phyloP scores from a whole-genome alignment of 2,113 vertebrate genomes.

The Argyrosomus japonicus region DNA sequence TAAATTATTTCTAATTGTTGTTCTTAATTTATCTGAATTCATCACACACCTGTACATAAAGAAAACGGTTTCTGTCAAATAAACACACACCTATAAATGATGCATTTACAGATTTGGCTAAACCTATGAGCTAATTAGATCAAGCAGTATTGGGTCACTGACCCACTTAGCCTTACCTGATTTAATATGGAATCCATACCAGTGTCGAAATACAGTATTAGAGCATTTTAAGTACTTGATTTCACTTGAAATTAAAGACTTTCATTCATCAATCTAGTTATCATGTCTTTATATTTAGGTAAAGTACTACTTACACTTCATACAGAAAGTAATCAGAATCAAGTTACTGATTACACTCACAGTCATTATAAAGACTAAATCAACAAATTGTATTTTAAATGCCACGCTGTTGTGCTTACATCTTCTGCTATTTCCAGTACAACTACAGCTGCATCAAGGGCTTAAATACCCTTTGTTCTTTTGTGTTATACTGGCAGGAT shows the following conservation, averaged over 20 bases:
- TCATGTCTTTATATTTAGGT: not conserved
- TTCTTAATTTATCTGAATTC: not conserved
- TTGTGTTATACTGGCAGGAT: not conserved
- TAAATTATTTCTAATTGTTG: not conserved
- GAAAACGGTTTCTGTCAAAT: not conserved
- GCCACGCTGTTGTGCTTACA: not conserved
- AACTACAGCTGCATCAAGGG: not conserved
- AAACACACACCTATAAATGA: not conserved
- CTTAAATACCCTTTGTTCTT: not conserved
- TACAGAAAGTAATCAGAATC: not conserved
- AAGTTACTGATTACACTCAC: not conserved
- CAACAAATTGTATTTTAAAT: not conserved
- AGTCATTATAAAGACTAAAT: not conserved
- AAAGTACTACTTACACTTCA: not conserved
- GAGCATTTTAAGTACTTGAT: not conserved
- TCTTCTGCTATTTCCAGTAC: not conserved
- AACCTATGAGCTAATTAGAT: constrained; percentile 16
- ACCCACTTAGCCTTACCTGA: constrained; percentile 22
- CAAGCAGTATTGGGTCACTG: constrained; percentile 25
- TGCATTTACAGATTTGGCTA: not conserved
- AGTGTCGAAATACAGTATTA: not conserved
- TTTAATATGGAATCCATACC: constrained; percentile 11
- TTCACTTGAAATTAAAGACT: not conserved
- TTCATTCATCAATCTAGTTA: not conserved
- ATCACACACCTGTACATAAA: not conserved